These are phyloP conservation scores for Sinopyrophorus schimmeli DNA, from an alignment of 2,888 invertebrate species.

Conservation along the genomic window DNA sequence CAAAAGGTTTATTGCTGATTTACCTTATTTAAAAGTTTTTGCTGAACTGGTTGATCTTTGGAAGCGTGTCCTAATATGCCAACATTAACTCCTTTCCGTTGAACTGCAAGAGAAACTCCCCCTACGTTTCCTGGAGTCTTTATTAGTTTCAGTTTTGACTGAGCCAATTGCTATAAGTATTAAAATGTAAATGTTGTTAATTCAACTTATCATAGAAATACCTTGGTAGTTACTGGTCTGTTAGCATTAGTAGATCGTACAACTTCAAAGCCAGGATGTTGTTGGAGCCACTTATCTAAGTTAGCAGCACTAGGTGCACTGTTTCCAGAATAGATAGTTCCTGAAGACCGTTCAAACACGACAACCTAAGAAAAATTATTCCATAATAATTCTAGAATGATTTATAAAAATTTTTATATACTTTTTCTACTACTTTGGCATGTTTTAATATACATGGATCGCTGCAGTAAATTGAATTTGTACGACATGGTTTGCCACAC, in stretches of 20 bases:
- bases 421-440: conserved; percentile 69
- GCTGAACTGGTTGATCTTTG: conserved; percentile 33
- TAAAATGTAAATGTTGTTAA: conserved; percentile 6
- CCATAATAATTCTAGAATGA: background rate
- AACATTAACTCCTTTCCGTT: conserved; percentile 49
- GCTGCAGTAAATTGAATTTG: conserved; percentile 87
- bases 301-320: conserved; percentile 81
- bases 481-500: conserved; percentile 74
- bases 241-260: conserved; percentile 62
- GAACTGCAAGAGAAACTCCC: conserved; percentile 50
- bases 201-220: conserved; percentile 7
- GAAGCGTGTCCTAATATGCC: conserved; percentile 50
- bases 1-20: too few species aligned
- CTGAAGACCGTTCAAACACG: conserved; percentile 82
- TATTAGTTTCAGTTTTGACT: conserved; percentile 34
- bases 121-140: conserved; percentile 47
- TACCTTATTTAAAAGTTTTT: conserved; percentile 12
- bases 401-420: conserved; percentile 33
- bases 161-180: conserved; percentile 12
- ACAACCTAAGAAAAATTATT: conserved; percentile 58
- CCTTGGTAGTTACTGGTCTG: conserved; percentile 43
- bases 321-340: conserved; percentile 73
- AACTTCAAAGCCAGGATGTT: conserved; percentile 87
- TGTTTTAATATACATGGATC: conserved; percentile 85
- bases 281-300: conserved; percentile 80